Base-by-base conservation (phyloP, 2,113 vertebrate species). In the Ranitomeya imitator region DNA sequence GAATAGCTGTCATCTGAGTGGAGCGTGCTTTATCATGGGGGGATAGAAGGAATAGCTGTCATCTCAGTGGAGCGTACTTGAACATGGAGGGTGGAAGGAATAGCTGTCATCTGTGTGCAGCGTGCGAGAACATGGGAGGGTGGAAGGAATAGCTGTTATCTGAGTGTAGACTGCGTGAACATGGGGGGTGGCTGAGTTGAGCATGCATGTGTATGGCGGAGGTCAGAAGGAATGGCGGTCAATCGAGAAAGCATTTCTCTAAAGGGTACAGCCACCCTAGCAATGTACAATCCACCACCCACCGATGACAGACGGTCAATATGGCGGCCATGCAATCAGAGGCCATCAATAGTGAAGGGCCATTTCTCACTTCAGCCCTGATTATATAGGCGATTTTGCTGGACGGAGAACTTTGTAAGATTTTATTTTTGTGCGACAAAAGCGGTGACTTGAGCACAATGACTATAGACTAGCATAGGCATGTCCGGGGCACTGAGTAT, bases 361-460 rank as follows among this genome's bases (percentile, higher is more conserved):
- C 19, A 19, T 52, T 51, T 76, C 45, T 37, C 26, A 73, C 31
- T 7, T 37, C 14, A 16, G 16, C 12, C 26, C 26, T 6, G 10
- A 51, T 12, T 16, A 19, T 74, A 65, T 21, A 18, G 23, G 65
- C 63, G 54, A 26, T 63, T 37, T 15, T 59, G 37, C 23, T 15
- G 14, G 78, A 60, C 6, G 61, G 18, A 60, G 79, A 65, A 51
- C 63, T 18, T 51, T 16, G 6, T 77, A 7, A 14, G 18, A 76
- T 37, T 76, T 52, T 23, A 45, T 61, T 85, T 76, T 31, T 54
- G 59, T 80, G 57, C 61, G 61, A 73, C 78, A 88, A 88, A 55
- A 84, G 80, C 2, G 37, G 71, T 84, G 67, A 83, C 87, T 88
- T 88, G 23, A 88, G 81, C 81, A 84, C 87, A 88, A 73, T 67